Evolutionary conservation across 2,797 vertebrate species (phyloP), one percentile per base, ranked within the genome.

Genomic region (Pachyuromys duprasi): DNA sequence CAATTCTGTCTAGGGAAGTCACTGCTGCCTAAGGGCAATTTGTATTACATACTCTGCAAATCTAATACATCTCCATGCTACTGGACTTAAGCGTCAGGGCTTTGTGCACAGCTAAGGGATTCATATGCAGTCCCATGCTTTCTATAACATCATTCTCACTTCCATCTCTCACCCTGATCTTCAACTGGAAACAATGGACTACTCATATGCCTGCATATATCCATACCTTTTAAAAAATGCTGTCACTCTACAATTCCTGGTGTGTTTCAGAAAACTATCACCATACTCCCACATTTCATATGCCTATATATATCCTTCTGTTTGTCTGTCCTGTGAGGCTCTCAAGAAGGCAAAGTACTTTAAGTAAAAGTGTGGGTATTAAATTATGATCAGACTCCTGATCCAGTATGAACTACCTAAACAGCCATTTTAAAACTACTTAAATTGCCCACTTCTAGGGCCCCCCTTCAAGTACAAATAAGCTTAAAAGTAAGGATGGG

Each of bases 401-500:
- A 70, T 67, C 74, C 24, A 15, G 13, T 62, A n/a, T 11, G 49
- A 28, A 45, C 55, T 81, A 60, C 70, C 49, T 28, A 84, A 65
- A 74, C 22, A 65, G 49, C 28, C 62, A 88, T 84, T 49, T 72
- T 42, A 24, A 79, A 94, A 87, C 55, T 45, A 87, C 28, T 65
- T 72, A 74, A 39, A n/a, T 55, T 24, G 14, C 45, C 28, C 13
- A 70, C 53, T 76, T 45, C 49, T 14, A 88, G 28, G 72, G 22
- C 8, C n/a, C 78, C 5, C 13, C n/a, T 87, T 90, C 42, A 82
- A 65, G 39, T 13, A 2, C 0, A 60, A 70, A 70, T 70, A 82
- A 67, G 89, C 26, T 70, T 90, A 93, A 95, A 28, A 82, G 39
- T 45, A 18, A 55, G 81, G 72, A 91, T 65, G 28, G 17, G 76